Conservation (phyloP, 2,113 vertebrate species). For the Syngnathoides biaculeatus region DNA sequence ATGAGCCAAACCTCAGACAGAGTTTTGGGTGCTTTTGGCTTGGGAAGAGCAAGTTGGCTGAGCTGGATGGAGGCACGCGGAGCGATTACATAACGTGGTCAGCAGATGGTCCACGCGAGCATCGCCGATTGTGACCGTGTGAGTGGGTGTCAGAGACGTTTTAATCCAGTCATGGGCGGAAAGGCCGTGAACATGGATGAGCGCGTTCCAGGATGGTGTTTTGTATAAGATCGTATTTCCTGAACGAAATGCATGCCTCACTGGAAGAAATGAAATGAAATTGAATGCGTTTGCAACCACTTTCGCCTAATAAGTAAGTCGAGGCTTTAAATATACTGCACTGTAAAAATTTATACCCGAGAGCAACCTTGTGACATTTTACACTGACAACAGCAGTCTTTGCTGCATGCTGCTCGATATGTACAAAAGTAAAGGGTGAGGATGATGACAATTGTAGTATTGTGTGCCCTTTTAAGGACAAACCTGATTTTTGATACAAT, state of each 20-base stretch:
- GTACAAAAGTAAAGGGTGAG: not conserved
- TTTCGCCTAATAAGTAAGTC: not conserved
- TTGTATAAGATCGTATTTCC: not conserved
- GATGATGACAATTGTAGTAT: not conserved
- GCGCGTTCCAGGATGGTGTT: not conserved
- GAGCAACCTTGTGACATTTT: not conserved
- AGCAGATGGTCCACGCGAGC: slow-evolving; percentile 64
- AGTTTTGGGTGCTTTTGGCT: slow-evolving; percentile 28
- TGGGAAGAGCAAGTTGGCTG: slow-evolving; percentile 50
- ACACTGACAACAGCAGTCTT: not conserved
- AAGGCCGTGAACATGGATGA: not conserved
- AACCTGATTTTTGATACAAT: no score
- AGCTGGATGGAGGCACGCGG: slow-evolving; percentile 53
- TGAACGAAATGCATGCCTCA: not conserved
- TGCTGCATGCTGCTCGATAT: not conserved
- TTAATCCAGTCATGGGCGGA: slow-evolving; percentile 1
- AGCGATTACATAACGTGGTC: slow-evolving; percentile 61
- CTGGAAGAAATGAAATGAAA: not conserved
- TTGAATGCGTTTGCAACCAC: not conserved
- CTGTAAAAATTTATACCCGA: not conserved
- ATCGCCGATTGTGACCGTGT: slow-evolving; percentile 33
- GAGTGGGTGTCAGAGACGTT: slow-evolving; percentile 10
- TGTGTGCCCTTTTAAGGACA: not conserved
- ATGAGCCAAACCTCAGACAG: slow-evolving; percentile 15
- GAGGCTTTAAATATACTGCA: not conserved